phyloP scores from a whole-genome alignment of 2,113 vertebrate species.

The Oreochromis tanganicae region DNA sequence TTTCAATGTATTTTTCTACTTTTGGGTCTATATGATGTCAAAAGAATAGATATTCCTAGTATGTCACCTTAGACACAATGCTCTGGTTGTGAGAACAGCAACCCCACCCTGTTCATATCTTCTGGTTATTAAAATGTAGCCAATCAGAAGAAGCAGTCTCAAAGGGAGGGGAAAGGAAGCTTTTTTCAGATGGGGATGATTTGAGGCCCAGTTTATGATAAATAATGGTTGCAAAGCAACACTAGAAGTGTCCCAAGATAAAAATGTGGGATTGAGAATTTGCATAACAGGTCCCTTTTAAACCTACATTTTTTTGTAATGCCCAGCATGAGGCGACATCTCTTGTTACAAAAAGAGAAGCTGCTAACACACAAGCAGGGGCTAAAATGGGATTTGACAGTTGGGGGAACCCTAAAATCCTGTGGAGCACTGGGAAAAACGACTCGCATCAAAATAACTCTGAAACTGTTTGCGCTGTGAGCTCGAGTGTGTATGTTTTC shows the following conservation, averaged over 20 bases:
- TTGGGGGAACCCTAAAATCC: not conserved
- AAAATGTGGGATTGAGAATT: not conserved
- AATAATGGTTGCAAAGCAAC: not conserved
- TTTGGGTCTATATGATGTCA: not conserved
- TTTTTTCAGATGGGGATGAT: not conserved
- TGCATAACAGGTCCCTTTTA: not conserved
- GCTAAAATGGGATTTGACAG: not conserved
- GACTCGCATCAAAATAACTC: not conserved
- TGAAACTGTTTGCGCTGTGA: not conserved
- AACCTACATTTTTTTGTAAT: not conserved
- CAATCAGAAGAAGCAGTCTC: not conserved
- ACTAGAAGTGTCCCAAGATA: not conserved
- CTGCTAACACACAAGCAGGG: not conserved
- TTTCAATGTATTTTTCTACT: not conserved
- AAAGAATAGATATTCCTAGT: not conserved
- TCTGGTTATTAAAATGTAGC: not conserved
- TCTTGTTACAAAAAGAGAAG: not conserved
- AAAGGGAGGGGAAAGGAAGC: not conserved
- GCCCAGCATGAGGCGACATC: not conserved
- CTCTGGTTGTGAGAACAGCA: not conserved
- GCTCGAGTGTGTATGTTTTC: not conserved
- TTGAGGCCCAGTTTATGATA: not conserved
- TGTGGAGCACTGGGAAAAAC: not conserved
- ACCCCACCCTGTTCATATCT: not conserved
- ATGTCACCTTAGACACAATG: not conserved